These are phyloP conservation scores for Grapholita molesta DNA, from an alignment of 1,140 invertebrate genomes.

Conservation along the genomic window DNA sequence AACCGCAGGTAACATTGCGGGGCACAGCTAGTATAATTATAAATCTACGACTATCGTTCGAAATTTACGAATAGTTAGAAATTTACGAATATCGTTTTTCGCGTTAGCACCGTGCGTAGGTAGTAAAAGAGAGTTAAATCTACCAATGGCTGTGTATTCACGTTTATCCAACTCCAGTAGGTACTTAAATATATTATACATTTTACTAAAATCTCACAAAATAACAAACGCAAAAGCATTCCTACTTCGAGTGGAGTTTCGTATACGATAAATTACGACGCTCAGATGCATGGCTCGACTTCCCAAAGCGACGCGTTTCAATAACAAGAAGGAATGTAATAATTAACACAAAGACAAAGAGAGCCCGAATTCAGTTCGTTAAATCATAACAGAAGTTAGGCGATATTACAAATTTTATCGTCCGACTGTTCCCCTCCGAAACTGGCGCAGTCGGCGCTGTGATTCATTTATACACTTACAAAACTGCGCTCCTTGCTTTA, in stretches of 20 bases:
- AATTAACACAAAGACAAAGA: constrained; percentile 50
- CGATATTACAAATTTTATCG: constrained; percentile 65
- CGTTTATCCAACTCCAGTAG: too few relatives aligned
- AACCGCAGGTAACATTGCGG: too few relatives aligned
- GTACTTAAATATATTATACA: too few relatives aligned
- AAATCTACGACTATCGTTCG: too few relatives aligned
- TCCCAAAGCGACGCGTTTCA: constrained; percentile 20
- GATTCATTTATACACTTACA: constrained; percentile 62
- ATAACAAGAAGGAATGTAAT: constrained; percentile 33
- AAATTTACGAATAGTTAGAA: too few relatives aligned
- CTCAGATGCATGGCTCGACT: constrained; percentile 9
- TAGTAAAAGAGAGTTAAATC: too few relatives aligned
- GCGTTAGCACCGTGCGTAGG: too few relatives aligned
- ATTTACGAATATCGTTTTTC: too few relatives aligned
- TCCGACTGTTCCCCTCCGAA: constrained; percentile 42
- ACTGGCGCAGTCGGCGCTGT: constrained; percentile 38
- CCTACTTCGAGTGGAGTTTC: neutral
- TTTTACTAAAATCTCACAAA: neutral
- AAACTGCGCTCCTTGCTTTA: constrained; percentile 48
- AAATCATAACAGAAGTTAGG: constrained; percentile 66
- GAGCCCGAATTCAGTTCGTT: constrained; percentile 56
- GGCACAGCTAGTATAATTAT: too few relatives aligned
- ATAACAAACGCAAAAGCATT: constrained; percentile 7
- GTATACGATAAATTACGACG: constrained; percentile 1
- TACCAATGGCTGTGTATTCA: too few relatives aligned